phyloP scores from a whole-genome alignment of 2,797 vertebrate genomes.

The Myripristis jacobus region DNA sequence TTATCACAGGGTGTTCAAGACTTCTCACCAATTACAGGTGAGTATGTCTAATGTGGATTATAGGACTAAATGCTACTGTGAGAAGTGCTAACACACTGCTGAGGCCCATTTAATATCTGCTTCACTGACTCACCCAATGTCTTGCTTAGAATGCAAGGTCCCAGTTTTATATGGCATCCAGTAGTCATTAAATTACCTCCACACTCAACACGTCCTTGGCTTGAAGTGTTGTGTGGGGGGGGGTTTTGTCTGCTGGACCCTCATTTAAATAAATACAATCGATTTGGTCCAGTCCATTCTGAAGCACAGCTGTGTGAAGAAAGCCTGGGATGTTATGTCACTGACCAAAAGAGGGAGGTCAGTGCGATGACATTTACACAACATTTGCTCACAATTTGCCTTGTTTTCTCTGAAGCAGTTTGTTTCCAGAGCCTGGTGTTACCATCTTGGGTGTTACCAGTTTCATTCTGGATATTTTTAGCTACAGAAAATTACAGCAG shows the following conservation, averaged over 20 bases:
- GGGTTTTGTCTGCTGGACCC: background rate
- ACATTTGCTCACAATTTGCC: background rate
- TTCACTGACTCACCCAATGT: slow-evolving; percentile 33
- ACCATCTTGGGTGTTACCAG: too few species aligned
- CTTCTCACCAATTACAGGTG: slow-evolving; percentile 8
- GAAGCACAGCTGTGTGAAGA: background rate
- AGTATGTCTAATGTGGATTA: slow-evolving; percentile 3
- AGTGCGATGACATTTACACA: slow-evolving; percentile 6
- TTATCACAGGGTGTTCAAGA: background rate
- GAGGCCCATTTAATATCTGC: slow-evolving; percentile 30
- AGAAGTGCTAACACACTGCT: slow-evolving; percentile 14
- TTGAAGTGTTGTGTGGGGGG: too few species aligned
- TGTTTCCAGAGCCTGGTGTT: slow-evolving; percentile 12
- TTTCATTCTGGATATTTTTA: background rate
- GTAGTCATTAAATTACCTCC: slow-evolving; percentile 22
- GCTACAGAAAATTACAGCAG: background rate
- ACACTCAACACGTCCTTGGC: slow-evolving; percentile 12
- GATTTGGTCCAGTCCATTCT: slow-evolving; percentile 21
- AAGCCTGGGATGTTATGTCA: slow-evolving; percentile 3
- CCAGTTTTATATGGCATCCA: background rate
- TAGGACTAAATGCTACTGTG: slow-evolving; percentile 1
- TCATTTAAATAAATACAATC: slow-evolving; percentile 4
- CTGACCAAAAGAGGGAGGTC: background rate
- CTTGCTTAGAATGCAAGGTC: slow-evolving; percentile 6
- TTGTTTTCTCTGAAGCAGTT: background rate